phyloP scores from a whole-genome alignment of 2,888 invertebrate species.

The Apeira syringaria region DNA sequence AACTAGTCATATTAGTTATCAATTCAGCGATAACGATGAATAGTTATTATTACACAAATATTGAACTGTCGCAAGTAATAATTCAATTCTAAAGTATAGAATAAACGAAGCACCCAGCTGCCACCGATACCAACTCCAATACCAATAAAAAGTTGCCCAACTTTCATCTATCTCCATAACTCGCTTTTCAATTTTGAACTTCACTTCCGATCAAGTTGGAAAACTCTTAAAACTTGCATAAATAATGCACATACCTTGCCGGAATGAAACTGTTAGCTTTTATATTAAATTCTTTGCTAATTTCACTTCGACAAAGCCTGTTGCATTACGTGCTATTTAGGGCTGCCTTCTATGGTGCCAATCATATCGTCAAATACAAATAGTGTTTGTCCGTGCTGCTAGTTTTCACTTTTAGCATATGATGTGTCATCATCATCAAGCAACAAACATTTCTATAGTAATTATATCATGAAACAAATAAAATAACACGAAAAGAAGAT shows the following conservation, averaged over 20 bases:
- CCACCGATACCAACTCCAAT: constrained; percentile 2
- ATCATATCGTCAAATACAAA: no score
- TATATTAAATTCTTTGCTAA: constrained; percentile 28
- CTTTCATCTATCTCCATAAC: constrained; percentile 19
- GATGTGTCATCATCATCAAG: no score
- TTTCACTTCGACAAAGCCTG: constrained; percentile 15
- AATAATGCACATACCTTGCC: constrained; percentile 18
- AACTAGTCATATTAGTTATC: no score
- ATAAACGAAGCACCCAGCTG: constrained; percentile 5
- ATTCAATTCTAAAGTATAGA: constrained; percentile 1
- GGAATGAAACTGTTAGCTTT: constrained; percentile 2
- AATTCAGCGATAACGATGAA: no score
- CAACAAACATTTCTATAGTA: background rate
- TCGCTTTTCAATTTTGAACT: constrained; percentile 19
- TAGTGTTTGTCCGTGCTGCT: no score
- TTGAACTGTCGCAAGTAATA: background rate
- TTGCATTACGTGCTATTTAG: no score
- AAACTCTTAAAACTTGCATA: constrained; percentile 17
- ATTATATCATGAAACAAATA: background rate
- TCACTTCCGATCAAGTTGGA: constrained; percentile 14
- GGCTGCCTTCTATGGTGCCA: no score
- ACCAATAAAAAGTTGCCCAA: constrained; percentile 15
- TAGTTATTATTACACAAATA: no score
- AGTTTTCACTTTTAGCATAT: no score
- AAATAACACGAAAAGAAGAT: background rate